These are phyloP conservation scores for Leptothorax acervorum DNA, from an alignment of 2,888 invertebrate genomes.

Conservation along the genomic window DNA sequence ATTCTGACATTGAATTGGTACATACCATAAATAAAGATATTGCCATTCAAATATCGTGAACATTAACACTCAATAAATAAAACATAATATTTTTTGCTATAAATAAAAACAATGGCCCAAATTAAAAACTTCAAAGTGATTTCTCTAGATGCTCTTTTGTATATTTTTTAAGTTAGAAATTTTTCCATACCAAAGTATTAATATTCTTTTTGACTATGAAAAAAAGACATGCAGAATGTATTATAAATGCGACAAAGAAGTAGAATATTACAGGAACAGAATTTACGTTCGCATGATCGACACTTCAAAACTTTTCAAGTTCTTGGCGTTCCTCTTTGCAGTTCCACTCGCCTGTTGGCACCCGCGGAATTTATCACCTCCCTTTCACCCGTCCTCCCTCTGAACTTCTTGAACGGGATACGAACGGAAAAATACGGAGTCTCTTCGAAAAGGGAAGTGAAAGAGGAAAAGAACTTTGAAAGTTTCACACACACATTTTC, in stretches of 20 bases:
- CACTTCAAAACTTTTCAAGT: constrained; percentile 31
- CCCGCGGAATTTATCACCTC: constrained; percentile 38
- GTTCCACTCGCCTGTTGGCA: constrained; percentile 25
- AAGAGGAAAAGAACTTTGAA: not conserved
- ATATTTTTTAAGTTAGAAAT: not conserved
- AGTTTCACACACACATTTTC: not conserved
- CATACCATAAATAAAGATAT: not conserved
- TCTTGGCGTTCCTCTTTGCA: constrained; percentile 9
- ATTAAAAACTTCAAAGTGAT: not conserved
- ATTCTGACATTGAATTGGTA: not conserved
- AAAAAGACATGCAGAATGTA: not conserved
- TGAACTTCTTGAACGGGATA: constrained; percentile 11
- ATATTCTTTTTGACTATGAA: not conserved
- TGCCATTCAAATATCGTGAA: not conserved
- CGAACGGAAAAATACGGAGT: constrained; percentile 31
- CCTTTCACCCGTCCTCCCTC: not conserved
- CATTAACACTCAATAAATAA: not conserved
- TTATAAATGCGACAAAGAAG: constrained; percentile 21
- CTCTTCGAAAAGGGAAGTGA: not conserved
- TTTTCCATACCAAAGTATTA: not conserved
- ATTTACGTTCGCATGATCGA: constrained; percentile 38
- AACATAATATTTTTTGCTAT: not conserved
- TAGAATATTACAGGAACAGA: constrained; percentile 13
- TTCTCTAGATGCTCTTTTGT: not conserved
- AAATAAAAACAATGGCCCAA: not conserved